These are phyloP conservation scores for Epinephelus moara DNA, from an alignment of 2,113 vertebrate species.

Conservation along the genomic window DNA sequence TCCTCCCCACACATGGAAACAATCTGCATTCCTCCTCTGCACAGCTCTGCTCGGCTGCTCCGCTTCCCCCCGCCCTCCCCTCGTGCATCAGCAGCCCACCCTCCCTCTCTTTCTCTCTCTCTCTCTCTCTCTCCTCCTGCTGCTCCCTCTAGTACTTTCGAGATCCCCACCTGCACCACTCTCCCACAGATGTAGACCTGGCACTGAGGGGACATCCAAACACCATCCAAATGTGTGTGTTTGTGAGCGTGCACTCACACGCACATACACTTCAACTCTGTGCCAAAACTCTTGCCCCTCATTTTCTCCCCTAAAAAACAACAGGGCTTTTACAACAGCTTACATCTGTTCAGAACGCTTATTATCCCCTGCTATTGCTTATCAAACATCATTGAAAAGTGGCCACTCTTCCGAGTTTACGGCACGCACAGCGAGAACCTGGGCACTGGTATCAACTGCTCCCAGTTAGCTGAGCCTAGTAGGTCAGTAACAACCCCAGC, in stretches of 20 bases:
- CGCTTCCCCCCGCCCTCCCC: neutral
- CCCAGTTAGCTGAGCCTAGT: slow-evolving; percentile 72
- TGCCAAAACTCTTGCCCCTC: slow-evolving; percentile 72
- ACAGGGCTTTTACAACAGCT: slow-evolving; percentile 58
- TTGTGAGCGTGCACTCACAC: neutral
- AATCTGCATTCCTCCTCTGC: slow-evolving; percentile 80
- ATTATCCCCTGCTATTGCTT: slow-evolving; percentile 53
- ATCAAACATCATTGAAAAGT: slow-evolving; percentile 53
- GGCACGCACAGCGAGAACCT: slow-evolving; percentile 36
- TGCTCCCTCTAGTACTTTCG: slow-evolving; percentile 71
- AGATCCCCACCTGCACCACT: slow-evolving; percentile 80
- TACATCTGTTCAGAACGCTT: slow-evolving; percentile 58
- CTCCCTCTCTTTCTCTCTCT: slow-evolving; percentile 41
- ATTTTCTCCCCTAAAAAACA: slow-evolving; percentile 58
- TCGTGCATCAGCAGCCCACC: slow-evolving; percentile 61
- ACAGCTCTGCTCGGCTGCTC: slow-evolving; percentile 51
- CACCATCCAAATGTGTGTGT: slow-evolving; percentile 67
- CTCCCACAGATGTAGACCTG: slow-evolving; percentile 79
- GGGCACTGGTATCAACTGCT: slow-evolving; percentile 43
- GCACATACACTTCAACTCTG: slow-evolving; percentile 51
- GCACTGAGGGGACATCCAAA: slow-evolving; percentile 70
- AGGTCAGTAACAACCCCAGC: slow-evolving; percentile 71
- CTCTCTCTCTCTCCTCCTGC: slow-evolving; percentile 62
- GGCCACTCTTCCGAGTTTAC: slow-evolving; percentile 32
- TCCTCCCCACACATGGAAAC: slow-evolving; percentile 84